Evolutionary conservation across 1,140 invertebrate genomes (phyloP), one percentile per base, ranked within the genome.

Genomic region (Subanguina moxae): DNA sequence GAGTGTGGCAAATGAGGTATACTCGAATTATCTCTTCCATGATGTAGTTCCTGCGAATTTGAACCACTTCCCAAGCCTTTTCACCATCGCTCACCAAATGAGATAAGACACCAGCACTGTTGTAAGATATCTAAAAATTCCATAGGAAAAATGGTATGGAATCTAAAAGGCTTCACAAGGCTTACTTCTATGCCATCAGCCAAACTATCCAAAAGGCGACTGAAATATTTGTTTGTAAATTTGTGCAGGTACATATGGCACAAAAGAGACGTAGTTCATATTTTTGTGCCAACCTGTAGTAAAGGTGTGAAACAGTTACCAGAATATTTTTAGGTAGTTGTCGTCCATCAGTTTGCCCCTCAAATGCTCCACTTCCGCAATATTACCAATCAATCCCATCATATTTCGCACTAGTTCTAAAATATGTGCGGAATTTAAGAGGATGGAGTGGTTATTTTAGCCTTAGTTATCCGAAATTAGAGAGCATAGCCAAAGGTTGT

Each of bases 61-160:
- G 27, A 8, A 61, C 27, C 27, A 30, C 28, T 8, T 30, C 5
- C 94, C 94, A 97, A 0, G 88, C 88, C 52, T 88, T 87, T 0
- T 87, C 84, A 0, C 93, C 93, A 85, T 97, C 94, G 0, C 91
- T 94, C 1, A 91, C 90, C 84, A 97, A 90, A 83, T 97, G 93
- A 15, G 92, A 90, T 57, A 97, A 86, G 9, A 97, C 93, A 23
- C 94, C 94, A 13, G 92, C 92, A 19, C 93, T 92, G 86, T 97
- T 97, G 84, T 97, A 97, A 78, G 91, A 92, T 57, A 94, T 91
- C 32, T 38, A 11, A 38, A 11, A 38, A 38, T 38, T 3, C 32
- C 3, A 5, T 38, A 11, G 32, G 3, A 5, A 38, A 38, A 38
- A 38, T 38, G 32, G 3, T 38, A 38, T 38, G 32, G 3, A 38